These are phyloP conservation scores for Fregata magnificens DNA, from an alignment of 2,113 vertebrate genomes.

Conservation along the genomic window DNA sequence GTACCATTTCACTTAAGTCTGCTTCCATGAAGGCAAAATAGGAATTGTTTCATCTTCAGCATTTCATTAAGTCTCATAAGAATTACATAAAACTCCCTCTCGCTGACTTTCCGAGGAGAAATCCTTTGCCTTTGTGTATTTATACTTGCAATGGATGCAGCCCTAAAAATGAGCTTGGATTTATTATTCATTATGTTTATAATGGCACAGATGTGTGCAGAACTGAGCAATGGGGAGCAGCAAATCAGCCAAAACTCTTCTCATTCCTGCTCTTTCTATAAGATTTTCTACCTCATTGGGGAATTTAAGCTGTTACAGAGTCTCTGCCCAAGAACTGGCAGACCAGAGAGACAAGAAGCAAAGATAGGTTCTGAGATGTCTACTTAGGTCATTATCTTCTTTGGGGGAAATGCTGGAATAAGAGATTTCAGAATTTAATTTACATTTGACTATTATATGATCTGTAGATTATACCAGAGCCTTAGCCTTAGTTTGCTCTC, in stretches of 20 bases:
- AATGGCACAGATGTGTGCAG: conserved; percentile 58
- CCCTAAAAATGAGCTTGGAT: conserved; percentile 62
- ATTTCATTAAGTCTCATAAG: conserved; percentile 62
- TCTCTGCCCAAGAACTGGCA: neutral
- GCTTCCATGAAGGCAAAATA: conserved; percentile 55
- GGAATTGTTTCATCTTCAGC: conserved; percentile 62
- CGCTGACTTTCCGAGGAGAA: conserved; percentile 31
- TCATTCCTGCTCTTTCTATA: conserved; percentile 25
- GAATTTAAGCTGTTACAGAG: conserved; percentile 40
- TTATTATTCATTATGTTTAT: conserved; percentile 71
- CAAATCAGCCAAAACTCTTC: conserved; percentile 47
- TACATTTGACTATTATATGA: neutral
- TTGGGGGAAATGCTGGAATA: neutral
- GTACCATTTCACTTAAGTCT: conserved; percentile 40
- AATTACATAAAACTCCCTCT: conserved; percentile 45
- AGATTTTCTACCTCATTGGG: conserved; percentile 34
- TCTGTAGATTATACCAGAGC: neutral
- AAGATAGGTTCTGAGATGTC: neutral
- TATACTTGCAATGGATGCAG: conserved; percentile 47
- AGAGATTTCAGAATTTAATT: neutral
- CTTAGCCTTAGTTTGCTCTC: neutral
- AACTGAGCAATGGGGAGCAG: conserved; percentile 55
- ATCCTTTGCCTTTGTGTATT: conserved; percentile 59
- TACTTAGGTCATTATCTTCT: neutral
- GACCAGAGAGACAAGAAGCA: neutral